Conservation (phyloP, 1,140 invertebrate genomes). For the Achatina immaculata region DNA sequence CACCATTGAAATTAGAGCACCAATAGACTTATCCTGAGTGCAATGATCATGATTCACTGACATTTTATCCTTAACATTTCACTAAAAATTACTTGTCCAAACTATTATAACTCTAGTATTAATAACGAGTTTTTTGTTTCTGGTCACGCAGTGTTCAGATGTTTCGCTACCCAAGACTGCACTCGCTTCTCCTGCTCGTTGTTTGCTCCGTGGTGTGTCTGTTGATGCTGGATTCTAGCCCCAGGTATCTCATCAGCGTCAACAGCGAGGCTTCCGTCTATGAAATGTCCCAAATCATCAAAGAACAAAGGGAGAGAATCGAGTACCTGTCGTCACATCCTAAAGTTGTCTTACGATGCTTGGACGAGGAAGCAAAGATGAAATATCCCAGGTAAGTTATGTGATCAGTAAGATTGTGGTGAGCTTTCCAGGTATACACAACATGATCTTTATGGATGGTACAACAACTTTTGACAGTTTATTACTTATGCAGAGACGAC, state of each 20-base stretch:
- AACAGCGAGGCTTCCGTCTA: not conserved
- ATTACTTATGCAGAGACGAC: no score
- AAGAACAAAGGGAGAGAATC: slow-evolving; percentile 21
- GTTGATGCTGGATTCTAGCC: not conserved
- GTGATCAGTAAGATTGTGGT: no score
- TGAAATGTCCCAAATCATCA: not conserved
- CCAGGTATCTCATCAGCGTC: not conserved
- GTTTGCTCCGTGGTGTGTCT: not conserved
- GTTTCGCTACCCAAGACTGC: not conserved
- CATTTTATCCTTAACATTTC: no score
- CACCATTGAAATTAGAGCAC: no score
- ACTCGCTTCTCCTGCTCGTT: not conserved
- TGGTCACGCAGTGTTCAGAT: not conserved
- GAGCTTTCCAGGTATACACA: no score
- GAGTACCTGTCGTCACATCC: not conserved
- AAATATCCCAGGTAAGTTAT: slow-evolving; percentile 29
- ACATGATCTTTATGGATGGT: no score
- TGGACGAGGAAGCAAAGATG: slow-evolving; percentile 19
- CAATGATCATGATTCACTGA: no score
- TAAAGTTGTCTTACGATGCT: slow-evolving; percentile 24
- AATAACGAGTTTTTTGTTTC: no score
- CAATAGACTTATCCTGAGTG: no score
- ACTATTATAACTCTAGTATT: no score
- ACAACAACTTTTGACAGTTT: no score
- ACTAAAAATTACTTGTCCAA: no score